Conservation (phyloP, 2,113 vertebrate species). For the Heterochromis multidens region DNA sequence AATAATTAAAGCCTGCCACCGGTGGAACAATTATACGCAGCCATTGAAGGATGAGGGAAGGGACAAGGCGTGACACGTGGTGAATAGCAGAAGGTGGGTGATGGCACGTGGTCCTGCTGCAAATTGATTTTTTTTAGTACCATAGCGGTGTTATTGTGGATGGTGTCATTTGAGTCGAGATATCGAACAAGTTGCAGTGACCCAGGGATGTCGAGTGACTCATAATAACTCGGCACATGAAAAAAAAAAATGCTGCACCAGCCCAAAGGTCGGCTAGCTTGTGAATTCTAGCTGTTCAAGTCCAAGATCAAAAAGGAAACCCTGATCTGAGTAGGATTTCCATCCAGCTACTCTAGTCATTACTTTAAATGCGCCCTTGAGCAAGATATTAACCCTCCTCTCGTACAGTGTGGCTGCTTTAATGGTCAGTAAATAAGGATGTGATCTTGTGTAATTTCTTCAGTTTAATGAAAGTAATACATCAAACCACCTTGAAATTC, state of each 20-base stretch:
- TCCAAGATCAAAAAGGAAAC: background rate
- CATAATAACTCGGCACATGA: background rate
- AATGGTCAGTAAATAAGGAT: background rate
- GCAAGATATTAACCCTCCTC: background rate
- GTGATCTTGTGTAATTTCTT: background rate
- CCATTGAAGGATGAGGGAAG: constrained; percentile 61
- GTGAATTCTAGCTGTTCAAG: background rate
- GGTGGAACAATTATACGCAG: constrained; percentile 67
- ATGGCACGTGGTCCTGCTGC: background rate
- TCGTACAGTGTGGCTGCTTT: background rate
- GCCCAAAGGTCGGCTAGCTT: background rate
- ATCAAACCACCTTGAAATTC: constrained; percentile 2
- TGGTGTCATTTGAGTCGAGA: background rate
- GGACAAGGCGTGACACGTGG: constrained; percentile 26
- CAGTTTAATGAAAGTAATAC: constrained; percentile 23
- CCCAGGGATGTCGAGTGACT: background rate
- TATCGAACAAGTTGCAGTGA: background rate
- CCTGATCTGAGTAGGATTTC: background rate
- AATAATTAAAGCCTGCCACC: constrained; percentile 75
- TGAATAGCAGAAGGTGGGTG: constrained; percentile 28
- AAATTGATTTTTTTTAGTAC: constrained; percentile 51
- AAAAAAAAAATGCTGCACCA: background rate
- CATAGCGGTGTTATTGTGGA: background rate
- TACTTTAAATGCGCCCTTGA: background rate
- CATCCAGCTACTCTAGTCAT: background rate